Conservation (phyloP, 2,888 invertebrate species). For the Biston stratarius region DNA sequence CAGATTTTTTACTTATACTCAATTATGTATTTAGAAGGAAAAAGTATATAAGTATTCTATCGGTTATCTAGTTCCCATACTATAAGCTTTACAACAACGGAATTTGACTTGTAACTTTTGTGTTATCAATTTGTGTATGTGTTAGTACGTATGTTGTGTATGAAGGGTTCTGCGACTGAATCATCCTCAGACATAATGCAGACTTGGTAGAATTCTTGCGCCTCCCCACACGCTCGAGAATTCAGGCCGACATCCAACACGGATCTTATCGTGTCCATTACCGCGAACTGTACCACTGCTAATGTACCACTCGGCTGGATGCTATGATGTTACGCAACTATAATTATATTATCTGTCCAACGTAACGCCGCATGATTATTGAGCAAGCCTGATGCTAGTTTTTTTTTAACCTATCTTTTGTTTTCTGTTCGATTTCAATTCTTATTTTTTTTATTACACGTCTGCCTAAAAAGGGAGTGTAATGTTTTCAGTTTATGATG, state of each 20-base stretch:
- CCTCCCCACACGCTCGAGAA: slow-evolving; percentile 6
- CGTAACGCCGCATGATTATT: background rate
- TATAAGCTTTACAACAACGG: too few relatives aligned
- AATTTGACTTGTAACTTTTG: too few relatives aligned
- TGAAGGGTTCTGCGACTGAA: background rate
- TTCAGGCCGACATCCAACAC: slow-evolving; percentile 33
- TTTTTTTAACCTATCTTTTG: too few relatives aligned
- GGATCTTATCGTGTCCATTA: slow-evolving; percentile 43
- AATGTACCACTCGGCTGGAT: slow-evolving; percentile 22
- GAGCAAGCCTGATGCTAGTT: background rate
- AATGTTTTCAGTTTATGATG: too few relatives aligned
- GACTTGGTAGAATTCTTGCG: background rate
- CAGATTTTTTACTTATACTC: too few relatives aligned
- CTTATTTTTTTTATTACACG: too few relatives aligned
- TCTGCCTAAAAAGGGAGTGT: too few relatives aligned
- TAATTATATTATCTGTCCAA: slow-evolving; percentile 11
- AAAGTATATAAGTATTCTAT: too few relatives aligned
- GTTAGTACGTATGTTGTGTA: background rate
- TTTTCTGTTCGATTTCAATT: too few relatives aligned
- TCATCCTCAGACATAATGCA: slow-evolving; percentile 9
- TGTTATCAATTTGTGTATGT: too few relatives aligned
- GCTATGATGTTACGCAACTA: slow-evolving; percentile 28
- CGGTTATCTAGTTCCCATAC: too few relatives aligned
- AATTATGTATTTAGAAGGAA: too few relatives aligned
- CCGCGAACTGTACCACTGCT: slow-evolving; percentile 35